Conservation (phyloP, 2,888 invertebrate species). For the Noctua fimbriata region DNA sequence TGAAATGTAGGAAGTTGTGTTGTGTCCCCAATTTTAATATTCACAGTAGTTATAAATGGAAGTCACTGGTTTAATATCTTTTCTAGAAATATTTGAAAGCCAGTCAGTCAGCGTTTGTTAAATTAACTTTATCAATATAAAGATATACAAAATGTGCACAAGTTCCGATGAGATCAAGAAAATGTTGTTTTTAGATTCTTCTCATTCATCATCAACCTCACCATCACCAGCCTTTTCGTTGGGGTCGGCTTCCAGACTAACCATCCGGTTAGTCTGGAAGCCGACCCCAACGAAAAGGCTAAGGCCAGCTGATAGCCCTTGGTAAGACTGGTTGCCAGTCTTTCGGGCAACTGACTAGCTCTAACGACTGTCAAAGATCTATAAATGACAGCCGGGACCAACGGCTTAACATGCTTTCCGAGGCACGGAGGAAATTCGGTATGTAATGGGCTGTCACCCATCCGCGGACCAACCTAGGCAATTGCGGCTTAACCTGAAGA, state of each 20-base stretch:
- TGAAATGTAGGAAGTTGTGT: conserved; percentile 6
- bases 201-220: no score
- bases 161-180: neutral
- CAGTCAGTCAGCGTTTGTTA: neutral
- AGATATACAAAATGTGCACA: no score
- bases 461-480: no score
- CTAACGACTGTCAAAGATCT: neutral
- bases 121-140: neutral
- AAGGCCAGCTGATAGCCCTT: no score
- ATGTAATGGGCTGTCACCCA: no score
- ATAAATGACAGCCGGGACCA: neutral
- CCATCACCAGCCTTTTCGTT: no score
- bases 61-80: neutral
- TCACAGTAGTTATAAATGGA: conserved; percentile 7
- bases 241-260: neutral
- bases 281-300: no score
- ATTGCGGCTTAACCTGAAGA: no score
- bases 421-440: neutral
- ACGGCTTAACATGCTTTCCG: neutral
- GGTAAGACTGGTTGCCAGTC: neutral
- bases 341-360: neutral
- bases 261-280: no score
- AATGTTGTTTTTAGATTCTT: no score
- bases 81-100: neutral
- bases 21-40: conserved; percentile 28